Evolutionary conservation across 2,797 vertebrate genomes (phyloP).

Genomic region (Tauraco hartlaubi): DNA sequence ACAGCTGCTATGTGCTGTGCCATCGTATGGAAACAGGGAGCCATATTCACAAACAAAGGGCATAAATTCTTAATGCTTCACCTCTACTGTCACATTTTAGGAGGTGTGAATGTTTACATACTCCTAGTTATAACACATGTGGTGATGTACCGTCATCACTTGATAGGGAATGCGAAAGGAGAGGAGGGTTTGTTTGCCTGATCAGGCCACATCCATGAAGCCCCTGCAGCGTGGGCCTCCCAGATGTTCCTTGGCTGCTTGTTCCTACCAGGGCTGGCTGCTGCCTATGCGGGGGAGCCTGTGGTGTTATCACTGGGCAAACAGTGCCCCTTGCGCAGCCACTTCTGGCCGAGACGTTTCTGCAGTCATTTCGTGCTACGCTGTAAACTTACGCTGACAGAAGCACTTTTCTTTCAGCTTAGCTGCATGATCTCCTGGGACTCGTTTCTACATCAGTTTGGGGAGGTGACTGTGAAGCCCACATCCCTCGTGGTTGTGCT

Average conservation of each 20-base stretch:
- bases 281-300: neutral
- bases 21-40: neutral
- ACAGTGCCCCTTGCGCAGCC: neutral
- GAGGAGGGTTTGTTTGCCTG: neutral
- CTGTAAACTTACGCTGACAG: neutral
- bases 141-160: neutral
- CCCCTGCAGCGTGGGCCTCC: fast-evolving
- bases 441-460: neutral
- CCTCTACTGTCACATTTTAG: neutral
- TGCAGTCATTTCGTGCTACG: neutral
- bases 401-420: neutral
- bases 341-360: neutral
- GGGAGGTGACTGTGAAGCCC: neutral
- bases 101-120: neutral
- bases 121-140: neutral
- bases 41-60: neutral
- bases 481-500: neutral
- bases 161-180: neutral
- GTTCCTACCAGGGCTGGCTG: neutral
- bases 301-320: neutral
- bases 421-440: neutral
- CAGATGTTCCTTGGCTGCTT: neutral
- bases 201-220: neutral
- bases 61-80: neutral
- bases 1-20: neutral